phyloP scores from a whole-genome alignment of 2,888 invertebrate genomes.

The Malthinus flaveolus region DNA sequence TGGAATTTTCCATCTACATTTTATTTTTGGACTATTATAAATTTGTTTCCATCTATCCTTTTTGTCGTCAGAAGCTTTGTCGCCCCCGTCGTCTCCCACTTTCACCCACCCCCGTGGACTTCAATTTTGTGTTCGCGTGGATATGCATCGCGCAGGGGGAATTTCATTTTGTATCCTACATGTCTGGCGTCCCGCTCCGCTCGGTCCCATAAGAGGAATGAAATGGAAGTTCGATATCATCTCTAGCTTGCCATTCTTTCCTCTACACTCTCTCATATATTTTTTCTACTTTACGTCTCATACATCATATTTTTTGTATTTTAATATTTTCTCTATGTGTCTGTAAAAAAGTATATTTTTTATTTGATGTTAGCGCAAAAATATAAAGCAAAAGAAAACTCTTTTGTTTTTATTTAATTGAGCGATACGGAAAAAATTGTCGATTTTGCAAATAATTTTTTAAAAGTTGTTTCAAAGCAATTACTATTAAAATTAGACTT shows the following conservation, averaged over 20 bases:
- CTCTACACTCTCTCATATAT: conserved; percentile 34
- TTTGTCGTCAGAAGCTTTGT: conserved; percentile 43
- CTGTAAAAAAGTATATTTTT: conserved; percentile 17
- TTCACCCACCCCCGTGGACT: conserved; percentile 46
- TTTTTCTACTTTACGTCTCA: conserved; percentile 32
- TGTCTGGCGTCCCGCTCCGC: conserved; percentile 42
- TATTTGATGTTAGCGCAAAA: neutral
- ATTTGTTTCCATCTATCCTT: conserved; percentile 49
- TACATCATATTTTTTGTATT: conserved; percentile 39
- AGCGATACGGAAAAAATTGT: too few species aligned
- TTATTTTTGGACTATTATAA: conserved; percentile 48
- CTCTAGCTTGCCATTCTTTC: conserved; percentile 41
- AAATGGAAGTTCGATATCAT: conserved; percentile 50
- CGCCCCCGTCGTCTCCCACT: conserved; percentile 31
- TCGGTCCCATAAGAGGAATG: conserved; percentile 47
- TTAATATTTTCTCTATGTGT: conserved; percentile 33
- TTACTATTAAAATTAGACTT: neutral
- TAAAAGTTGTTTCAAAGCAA: neutral
- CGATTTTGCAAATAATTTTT: too few species aligned
- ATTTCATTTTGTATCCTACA: conserved; percentile 53
- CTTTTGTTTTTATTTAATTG: too few species aligned
- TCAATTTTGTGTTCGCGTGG: conserved; percentile 49
- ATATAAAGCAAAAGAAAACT: neutral
- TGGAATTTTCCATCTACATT: conserved; percentile 41
- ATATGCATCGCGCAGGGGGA: conserved; percentile 48